Percentiles rank a stretch among this genome's conserved stretches.
Conservation (phyloP, 2,113 vertebrate genomes). For the Tachysurus fulvidraco region DNA sequence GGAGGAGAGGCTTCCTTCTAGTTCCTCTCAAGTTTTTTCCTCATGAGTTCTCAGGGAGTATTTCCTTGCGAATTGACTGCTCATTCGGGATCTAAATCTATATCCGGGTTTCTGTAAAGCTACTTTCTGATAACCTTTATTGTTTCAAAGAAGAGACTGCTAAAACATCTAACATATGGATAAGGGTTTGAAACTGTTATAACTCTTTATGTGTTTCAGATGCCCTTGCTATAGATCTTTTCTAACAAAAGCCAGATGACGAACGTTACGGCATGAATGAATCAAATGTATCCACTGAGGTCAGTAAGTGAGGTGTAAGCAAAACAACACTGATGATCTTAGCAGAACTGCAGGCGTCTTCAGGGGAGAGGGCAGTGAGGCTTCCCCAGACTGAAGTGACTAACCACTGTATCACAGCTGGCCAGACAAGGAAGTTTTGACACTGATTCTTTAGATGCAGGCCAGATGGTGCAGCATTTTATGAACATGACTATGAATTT, state of each 20-base stretch:
- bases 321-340: conserved; percentile 21
- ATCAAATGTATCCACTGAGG: not conserved
- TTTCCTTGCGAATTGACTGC: not conserved
- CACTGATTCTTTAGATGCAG: not conserved
- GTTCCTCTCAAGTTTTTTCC: not conserved
- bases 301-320: conserved; percentile 9
- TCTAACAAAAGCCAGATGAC: not conserved
- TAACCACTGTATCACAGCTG: not conserved
- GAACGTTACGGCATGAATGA: not conserved
- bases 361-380: conserved; percentile 19
- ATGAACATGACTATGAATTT: not conserved
- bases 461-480: not conserved
- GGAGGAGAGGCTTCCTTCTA: not conserved
- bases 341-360: conserved; percentile 25
- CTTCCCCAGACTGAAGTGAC: conserved; percentile 13
- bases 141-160: not conserved
- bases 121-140: not conserved
- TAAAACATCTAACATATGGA: not conserved
- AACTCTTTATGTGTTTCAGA: not conserved
- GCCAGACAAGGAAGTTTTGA: not conserved
- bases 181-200: not conserved
- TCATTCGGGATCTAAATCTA: not conserved
- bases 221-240: not conserved
- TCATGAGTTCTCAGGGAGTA: not conserved
- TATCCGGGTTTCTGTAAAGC: not conserved